These are phyloP conservation scores for Atlantisia rogersi DNA, from an alignment of 2,113 vertebrate genomes.

Conservation along the genomic window DNA sequence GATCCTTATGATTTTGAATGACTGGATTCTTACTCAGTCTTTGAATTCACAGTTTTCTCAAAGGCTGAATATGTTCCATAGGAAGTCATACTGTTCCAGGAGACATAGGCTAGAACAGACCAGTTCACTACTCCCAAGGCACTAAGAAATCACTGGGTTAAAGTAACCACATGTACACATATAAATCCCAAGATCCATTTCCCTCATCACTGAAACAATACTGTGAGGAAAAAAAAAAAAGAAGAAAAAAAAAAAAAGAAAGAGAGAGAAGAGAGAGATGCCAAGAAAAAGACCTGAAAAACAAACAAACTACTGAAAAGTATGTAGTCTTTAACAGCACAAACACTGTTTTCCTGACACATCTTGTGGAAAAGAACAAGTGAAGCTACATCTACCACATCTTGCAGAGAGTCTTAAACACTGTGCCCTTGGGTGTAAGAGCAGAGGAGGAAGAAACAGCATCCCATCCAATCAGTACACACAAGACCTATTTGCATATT, in stretches of 20 bases:
- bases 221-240: rapidly evolving
- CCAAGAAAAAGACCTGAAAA: no score
- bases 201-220: not conserved
- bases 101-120: not conserved
- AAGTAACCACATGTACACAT: not conserved
- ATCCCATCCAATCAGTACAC: not conserved
- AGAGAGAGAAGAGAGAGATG: not conserved
- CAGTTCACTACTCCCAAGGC: not conserved
- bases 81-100: not conserved
- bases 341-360: not conserved
- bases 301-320: not conserved
- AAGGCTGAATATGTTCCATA: not conserved
- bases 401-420: not conserved
- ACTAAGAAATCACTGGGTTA: not conserved
- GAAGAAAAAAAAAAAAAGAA: no score
- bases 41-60: slow-evolving; percentile 5
- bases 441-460: not conserved
- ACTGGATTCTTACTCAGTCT: not conserved
- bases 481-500: not conserved
- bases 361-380: not conserved
- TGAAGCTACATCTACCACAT: not conserved
- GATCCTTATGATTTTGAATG: not conserved
- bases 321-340: not conserved
- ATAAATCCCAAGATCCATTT: not conserved
- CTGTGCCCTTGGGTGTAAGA: not conserved